Percentiles rank a stretch among this genome's conserved stretches.
Conservation (phyloP, 2,888 invertebrate species). For the Eupithecia inturbata region DNA sequence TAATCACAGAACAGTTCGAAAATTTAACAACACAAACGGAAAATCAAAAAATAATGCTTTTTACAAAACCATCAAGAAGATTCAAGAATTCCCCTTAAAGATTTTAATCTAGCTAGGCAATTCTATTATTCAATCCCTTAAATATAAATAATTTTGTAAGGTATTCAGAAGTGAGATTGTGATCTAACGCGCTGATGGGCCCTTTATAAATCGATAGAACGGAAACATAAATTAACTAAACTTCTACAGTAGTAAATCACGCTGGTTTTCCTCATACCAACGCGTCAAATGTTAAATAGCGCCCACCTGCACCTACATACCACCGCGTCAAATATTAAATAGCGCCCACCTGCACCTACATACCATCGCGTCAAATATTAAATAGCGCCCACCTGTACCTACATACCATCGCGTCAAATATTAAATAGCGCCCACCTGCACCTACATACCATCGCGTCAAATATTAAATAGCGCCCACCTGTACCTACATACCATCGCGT, state of each 20-base stretch:
- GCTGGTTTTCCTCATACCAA: slow-evolving; percentile 4
- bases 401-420: slow-evolving; percentile 8
- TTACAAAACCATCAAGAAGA: too few relatives aligned
- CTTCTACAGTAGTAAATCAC: neutral
- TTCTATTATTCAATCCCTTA: too few relatives aligned
- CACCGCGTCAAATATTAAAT: slow-evolving; percentile 21
- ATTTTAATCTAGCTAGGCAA: too few relatives aligned
- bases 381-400: slow-evolving; percentile 34
- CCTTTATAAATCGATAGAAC: neutral
- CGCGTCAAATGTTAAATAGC: slow-evolving; percentile 23
- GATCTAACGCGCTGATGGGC: too few relatives aligned
- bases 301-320: slow-evolving; percentile 29
- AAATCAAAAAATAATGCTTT: too few relatives aligned
- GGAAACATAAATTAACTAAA: neutral
- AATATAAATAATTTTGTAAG: too few relatives aligned
- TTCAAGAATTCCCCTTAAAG: too few relatives aligned
- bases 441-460: slow-evolving; percentile 9
- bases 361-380: slow-evolving; percentile 13
- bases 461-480: slow-evolving; percentile 33
- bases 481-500: slow-evolving; percentile 13
- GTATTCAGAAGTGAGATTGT: too few relatives aligned
- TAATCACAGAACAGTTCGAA: too few relatives aligned
- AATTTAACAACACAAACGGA: too few relatives aligned
- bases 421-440: slow-evolving; percentile 35
- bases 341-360: slow-evolving; percentile 31